Evolutionary conservation across 2,888 invertebrate species (phyloP), one percentile per base, ranked within the genome.

Genomic region (Chymomyza fuscimana): DNA sequence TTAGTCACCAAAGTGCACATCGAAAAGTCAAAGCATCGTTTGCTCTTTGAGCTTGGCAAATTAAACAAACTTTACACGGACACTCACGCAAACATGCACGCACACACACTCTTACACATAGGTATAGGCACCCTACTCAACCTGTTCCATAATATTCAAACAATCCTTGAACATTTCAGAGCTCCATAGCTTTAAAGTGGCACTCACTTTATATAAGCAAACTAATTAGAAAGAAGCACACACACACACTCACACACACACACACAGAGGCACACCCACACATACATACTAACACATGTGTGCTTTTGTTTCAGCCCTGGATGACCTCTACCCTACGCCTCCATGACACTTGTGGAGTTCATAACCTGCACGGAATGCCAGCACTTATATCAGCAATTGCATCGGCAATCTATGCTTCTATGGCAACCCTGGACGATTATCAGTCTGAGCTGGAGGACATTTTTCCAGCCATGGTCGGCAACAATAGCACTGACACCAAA

Each of bases 361-460:
- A 99, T 92, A 99, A 99, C 92, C 94, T 99, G 16, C 99, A 99
- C 90, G 99, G 98, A 0, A 96, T 98, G 95, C 99, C 99, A 0
- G 98, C 97, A 1, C 91, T 99, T 2, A 92, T 97, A 62, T 97
- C 97, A 0, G 98, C 96, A 36, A 89, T 98, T 66, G 93, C 96
- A 51, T 96, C 97, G 0, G 94, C 95, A 0, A 89, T 97, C 54
- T 94, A 96, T 91, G 96, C 97, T 3, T 94, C 93, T 0, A 80
- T 96, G 40, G 96, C 96, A 0, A 94, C 94, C 0, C 92, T 93
- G 81, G 92, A 93, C 0, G 91, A 92, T 19, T 98, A 98, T 91
- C 94, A 93, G 71, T 83, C 91, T 10, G 92, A 93, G 58, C 91
- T 94, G 67, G 93, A 93, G 79, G 91, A 92, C 69, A 92, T 93